These are phyloP conservation scores for Ceryle rudis DNA, from an alignment of 2,797 vertebrate species.

Conservation along the genomic window DNA sequence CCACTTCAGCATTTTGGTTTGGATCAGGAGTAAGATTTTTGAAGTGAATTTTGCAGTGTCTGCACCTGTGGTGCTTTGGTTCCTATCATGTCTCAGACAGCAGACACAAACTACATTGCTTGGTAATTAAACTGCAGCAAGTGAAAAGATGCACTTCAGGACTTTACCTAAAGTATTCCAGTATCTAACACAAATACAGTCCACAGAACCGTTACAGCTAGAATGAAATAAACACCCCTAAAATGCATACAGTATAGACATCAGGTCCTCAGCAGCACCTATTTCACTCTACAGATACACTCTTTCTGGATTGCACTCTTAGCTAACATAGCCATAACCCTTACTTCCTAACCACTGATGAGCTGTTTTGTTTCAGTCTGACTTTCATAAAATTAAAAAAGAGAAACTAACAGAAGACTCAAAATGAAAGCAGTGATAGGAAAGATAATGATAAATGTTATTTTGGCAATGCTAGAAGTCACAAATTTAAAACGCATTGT, in stretches of 20 bases:
- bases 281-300: not conserved
- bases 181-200: not conserved
- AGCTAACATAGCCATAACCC: not conserved
- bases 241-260: not conserved
- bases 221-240: not conserved
- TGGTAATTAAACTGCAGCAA: not conserved
- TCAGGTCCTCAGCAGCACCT: not conserved
- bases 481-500: constrained; percentile 17
- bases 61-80: not conserved
- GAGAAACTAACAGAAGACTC: not conserved
- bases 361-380: not conserved
- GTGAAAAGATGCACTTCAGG: not conserved
- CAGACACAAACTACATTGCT: not conserved
- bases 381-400: constrained; percentile 28
- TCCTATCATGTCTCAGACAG: not conserved
- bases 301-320: not conserved
- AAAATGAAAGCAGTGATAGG: not conserved
- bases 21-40: not conserved
- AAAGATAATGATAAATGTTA: not conserved
- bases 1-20: not conserved
- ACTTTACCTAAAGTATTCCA: not conserved
- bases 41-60: not conserved
- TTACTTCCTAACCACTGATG: not conserved
- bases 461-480: not conserved
- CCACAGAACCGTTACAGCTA: not conserved